A percentile compares a stretch with the other conserved stretches of the same genome.
Evolutionary conservation across 2,888 invertebrate species (phyloP).

Genomic region (Apotomis turbidana): DNA sequence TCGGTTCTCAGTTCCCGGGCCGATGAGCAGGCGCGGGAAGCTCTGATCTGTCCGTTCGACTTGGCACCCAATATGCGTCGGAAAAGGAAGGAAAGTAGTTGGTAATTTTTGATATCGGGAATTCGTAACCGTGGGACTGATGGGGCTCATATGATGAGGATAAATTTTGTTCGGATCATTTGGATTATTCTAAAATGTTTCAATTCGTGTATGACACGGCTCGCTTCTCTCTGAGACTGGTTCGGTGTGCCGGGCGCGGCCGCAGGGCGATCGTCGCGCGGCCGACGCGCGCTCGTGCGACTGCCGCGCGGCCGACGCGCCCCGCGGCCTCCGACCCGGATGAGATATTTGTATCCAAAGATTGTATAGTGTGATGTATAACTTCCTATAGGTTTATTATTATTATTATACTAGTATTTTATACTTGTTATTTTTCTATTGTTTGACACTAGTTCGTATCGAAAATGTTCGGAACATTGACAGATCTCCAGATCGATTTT

Average conservation of each 20-base stretch:
- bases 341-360: conserved; percentile 80
- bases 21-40: not conserved
- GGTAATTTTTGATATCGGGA: conserved; percentile 69
- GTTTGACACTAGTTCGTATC: conserved; percentile 69
- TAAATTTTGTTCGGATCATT: conserved; percentile 62
- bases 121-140: conserved; percentile 74
- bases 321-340: conserved; percentile 50
- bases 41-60: not conserved
- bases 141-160: conserved; percentile 80
- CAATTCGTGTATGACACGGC: conserved; percentile 79
- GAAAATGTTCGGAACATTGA: conserved; percentile 61
- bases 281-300: conserved; percentile 23
- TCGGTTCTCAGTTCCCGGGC: too few relatives aligned
- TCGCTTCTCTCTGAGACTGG: conserved; percentile 72
- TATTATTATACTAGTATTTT: conserved; percentile 72
- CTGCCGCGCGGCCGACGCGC: conserved; percentile 38
- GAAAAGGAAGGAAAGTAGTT: conserved; percentile 53
- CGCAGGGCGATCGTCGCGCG: conserved; percentile 43
- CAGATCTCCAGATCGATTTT: conserved; percentile 72
- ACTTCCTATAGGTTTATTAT: conserved; percentile 79
- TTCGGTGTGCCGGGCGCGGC: conserved; percentile 55
- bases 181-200: conserved; percentile 62
- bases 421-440: conserved; percentile 74
- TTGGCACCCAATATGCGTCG: conserved; percentile 65
- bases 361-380: conserved; percentile 79